phyloP scores from a whole-genome alignment of 2,113 vertebrate species.

The Gallinago undulata region DNA sequence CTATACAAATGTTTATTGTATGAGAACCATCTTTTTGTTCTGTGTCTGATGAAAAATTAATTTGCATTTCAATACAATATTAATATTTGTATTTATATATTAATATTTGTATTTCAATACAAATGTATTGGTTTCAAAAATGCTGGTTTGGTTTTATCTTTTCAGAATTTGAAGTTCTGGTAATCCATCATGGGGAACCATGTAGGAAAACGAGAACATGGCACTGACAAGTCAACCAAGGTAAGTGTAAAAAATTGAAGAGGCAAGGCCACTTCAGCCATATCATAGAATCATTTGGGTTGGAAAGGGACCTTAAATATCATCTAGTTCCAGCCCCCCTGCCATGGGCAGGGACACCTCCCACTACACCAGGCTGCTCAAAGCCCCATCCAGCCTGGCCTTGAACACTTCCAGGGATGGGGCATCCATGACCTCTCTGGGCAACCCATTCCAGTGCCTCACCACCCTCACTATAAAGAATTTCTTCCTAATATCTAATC shows the following conservation, averaged over 20 bases:
- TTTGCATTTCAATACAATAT: neutral
- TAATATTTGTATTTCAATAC: neutral
- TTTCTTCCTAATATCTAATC: too few species aligned
- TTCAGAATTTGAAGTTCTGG: constrained; percentile 42
- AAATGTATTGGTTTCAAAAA: neutral
- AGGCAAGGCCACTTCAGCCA: neutral
- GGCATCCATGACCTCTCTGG: too few species aligned
- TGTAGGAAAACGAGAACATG: constrained; percentile 67
- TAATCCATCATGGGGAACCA: constrained; percentile 74
- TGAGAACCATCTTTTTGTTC: neutral
- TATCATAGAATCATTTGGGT: neutral
- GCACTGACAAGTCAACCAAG: constrained; percentile 48
- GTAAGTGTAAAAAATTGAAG: constrained; percentile 35
- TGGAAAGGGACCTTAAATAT: too few species aligned
- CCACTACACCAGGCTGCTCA: too few species aligned
- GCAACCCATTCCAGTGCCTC: too few species aligned
- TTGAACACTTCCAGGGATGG: too few species aligned
- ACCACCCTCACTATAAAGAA: too few species aligned
- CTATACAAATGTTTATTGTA: neutral
- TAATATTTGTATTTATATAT: too few species aligned
- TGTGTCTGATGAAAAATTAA: neutral
- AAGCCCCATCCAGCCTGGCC: too few species aligned
- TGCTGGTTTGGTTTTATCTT: neutral
- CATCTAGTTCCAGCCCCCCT: too few species aligned
- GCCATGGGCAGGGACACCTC: too few species aligned